Conservation (phyloP, 2,113 vertebrate genomes). For the Cebus imitator region DNA sequence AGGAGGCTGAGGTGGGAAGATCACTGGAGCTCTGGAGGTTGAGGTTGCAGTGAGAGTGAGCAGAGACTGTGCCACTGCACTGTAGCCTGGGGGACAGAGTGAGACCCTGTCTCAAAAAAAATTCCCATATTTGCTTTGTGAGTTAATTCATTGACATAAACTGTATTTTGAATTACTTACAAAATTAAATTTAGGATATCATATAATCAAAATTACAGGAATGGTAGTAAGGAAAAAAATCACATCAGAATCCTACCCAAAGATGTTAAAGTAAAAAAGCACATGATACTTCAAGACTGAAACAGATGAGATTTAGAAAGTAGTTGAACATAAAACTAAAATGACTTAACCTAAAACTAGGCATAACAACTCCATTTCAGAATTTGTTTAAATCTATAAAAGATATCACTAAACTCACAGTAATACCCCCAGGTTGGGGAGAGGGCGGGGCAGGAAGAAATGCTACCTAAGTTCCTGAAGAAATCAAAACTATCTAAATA, state of each 20-base stretch:
- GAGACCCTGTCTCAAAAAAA: background rate
- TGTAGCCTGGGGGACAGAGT: no score
- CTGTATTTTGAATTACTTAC: slow-evolving; percentile 2
- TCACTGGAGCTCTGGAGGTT: no score
- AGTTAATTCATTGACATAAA: slow-evolving; percentile 37
- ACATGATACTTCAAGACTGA: background rate
- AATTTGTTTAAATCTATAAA: slow-evolving; percentile 3
- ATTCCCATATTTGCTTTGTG: background rate
- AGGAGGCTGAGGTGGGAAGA: no score
- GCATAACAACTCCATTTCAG: background rate
- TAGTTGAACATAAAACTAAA: slow-evolving; percentile 33
- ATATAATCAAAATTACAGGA: slow-evolving; percentile 28
- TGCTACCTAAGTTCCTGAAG: background rate
- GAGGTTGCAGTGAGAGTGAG: no score
- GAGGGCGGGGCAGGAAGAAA: background rate
- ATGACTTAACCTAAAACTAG: slow-evolving; percentile 31
- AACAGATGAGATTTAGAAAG: slow-evolving; percentile 37
- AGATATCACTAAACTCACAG: background rate
- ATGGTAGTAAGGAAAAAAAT: slow-evolving; percentile 22
- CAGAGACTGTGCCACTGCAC: no score
- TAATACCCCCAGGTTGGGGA: no score
- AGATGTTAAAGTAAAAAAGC: slow-evolving; percentile 42
- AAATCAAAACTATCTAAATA: slow-evolving; percentile 22
- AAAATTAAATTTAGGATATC: slow-evolving; percentile 54
- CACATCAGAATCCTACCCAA: slow-evolving; percentile 22